A percentile compares a stretch with the other conserved stretches of the same genome.
Evolutionary conservation across 2,888 invertebrate genomes (phyloP).

Genomic region (Caenorhabditis zanzibari): DNA sequence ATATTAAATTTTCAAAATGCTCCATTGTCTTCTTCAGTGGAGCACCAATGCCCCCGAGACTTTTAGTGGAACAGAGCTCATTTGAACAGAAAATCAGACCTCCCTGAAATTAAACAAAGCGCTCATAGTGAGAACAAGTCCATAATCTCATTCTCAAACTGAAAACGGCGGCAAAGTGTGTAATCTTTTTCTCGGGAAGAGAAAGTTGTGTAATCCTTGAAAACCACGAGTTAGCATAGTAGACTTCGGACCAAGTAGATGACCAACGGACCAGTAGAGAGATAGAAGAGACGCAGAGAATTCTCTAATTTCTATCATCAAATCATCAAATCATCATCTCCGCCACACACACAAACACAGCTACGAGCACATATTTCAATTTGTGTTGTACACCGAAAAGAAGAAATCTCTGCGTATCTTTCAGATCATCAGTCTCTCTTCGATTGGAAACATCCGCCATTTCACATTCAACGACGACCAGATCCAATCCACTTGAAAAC

Average conservation of each 20-base stretch:
- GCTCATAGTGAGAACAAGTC: constrained; percentile 38
- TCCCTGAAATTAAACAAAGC: constrained; percentile 29
- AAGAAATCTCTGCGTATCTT: constrained; percentile 36
- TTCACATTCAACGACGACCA: constrained; percentile 45
- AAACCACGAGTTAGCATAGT: constrained; percentile 48
- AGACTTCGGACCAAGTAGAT: constrained; percentile 33
- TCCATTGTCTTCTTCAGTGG: no score
- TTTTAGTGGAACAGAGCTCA: constrained; percentile 25
- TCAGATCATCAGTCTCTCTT: constrained; percentile 21
- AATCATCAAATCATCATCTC: constrained; percentile 54
- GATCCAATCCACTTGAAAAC: constrained; percentile 25
- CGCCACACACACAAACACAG: constrained; percentile 56
- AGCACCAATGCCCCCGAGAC: constrained; percentile 77
- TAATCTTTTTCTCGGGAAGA: constrained; percentile 23
- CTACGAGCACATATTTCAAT: constrained; percentile 54
- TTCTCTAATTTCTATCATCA: constrained; percentile 62
- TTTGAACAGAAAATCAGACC: constrained; percentile 52
- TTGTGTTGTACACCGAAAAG: constrained; percentile 48
- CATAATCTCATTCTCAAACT: constrained; percentile 51
- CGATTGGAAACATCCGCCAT: constrained; percentile 55
- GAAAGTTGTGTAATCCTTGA: constrained; percentile 20
- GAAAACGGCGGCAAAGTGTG: constrained; percentile 23
- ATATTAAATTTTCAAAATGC: no score
- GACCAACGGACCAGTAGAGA: constrained; percentile 42
- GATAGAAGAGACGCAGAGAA: constrained; percentile 18